Evolutionary conservation across 2,797 vertebrate genomes (phyloP).

Genomic region (Pangasius sanitwongsei): DNA sequence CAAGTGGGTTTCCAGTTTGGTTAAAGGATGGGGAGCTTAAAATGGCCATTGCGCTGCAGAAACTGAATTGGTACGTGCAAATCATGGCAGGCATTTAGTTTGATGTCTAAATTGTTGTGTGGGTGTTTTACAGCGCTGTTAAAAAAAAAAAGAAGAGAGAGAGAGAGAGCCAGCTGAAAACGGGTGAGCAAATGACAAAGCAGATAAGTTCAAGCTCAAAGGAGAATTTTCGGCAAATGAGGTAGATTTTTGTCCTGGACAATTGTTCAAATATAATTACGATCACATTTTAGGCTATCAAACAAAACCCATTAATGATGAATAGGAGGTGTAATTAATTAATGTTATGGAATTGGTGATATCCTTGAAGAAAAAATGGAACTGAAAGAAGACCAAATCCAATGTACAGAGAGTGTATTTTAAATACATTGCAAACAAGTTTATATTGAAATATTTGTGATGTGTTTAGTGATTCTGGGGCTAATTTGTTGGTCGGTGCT

Average conservation of each 20-base stretch:
- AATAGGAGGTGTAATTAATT: background rate
- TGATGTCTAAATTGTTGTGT: background rate
- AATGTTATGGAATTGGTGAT: background rate
- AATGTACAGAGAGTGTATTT: background rate
- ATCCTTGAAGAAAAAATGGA: background rate
- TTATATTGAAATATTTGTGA: background rate
- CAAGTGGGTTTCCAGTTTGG: constrained; percentile 44
- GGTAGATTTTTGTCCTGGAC: background rate
- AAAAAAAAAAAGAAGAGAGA: background rate
- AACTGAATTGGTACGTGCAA: background rate
- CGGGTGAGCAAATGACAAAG: background rate
- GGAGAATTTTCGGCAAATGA: background rate
- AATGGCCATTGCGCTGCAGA: background rate
- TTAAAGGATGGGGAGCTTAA: constrained; percentile 19
- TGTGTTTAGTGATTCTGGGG: background rate
- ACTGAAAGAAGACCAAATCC: background rate
- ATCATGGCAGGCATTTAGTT: background rate
- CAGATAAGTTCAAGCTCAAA: background rate
- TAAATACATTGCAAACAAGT: background rate
- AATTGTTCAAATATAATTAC: background rate
- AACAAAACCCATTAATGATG: background rate
- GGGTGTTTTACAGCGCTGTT: constrained; percentile 6
- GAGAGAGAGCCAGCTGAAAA: background rate
- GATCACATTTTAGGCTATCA: background rate
- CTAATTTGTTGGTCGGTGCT: background rate